Percentiles rank a stretch among this genome's conserved stretches.
phyloP scores from a whole-genome alignment of 1,140 invertebrate genomes.

The Psix sp. region DNA sequence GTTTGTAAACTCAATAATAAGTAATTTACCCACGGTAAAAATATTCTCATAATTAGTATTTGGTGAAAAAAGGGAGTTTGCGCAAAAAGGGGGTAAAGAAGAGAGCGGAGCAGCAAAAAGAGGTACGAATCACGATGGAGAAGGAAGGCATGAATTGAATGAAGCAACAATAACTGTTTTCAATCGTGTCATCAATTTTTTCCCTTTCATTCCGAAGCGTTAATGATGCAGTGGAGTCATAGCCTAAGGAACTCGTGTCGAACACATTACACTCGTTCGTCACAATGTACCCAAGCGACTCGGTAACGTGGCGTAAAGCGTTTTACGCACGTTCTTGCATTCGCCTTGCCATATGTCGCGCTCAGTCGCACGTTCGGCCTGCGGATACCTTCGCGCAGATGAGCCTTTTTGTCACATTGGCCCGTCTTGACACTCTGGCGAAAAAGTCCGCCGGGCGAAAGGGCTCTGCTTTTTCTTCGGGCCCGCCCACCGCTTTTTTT shows the following conservation, averaged over 20 bases:
- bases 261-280: conserved; percentile 34
- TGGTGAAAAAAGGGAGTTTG: conserved; percentile 13
- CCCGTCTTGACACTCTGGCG: conserved; percentile 26
- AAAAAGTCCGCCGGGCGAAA: conserved; percentile 25
- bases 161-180: conserved; percentile 49
- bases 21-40: no score
- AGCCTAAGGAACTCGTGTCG: conserved; percentile 45
- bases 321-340: conserved; percentile 48
- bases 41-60: conserved; percentile 25
- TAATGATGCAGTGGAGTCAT: conserved; percentile 38
- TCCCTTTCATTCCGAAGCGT: conserved; percentile 38
- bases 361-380: conserved; percentile 29
- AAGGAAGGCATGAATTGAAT: conserved; percentile 44
- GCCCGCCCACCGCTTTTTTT: conserved; percentile 17
- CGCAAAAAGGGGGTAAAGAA: conserved; percentile 2
- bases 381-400: conserved; percentile 39
- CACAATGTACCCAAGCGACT: conserved; percentile 9
- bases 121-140: conserved; percentile 12
- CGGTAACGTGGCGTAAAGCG: conserved; percentile 31
- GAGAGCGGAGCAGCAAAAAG: conserved; percentile 5
- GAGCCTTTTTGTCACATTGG: conserved; percentile 43
- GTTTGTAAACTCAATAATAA: no score
- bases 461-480: conserved; percentile 16
- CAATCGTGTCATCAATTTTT: conserved; percentile 53
- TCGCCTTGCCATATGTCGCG: conserved; percentile 46